Percentiles rank a stretch among this genome's conserved stretches.
phyloP scores from a whole-genome alignment of 2,113 vertebrate species.

The Odocoileus virginianus region DNA sequence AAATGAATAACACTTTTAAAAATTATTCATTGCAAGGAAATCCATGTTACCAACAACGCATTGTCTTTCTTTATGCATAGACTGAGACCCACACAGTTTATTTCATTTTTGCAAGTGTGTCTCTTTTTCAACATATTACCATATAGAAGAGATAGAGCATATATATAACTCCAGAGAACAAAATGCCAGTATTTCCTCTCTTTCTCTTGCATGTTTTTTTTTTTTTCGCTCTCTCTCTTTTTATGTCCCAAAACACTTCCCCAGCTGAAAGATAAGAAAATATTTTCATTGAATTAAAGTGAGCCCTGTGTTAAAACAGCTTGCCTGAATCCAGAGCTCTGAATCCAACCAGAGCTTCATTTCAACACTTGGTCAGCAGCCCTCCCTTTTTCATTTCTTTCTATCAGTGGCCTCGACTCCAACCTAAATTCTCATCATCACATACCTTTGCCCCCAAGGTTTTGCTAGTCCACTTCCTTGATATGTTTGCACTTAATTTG shows the following conservation, averaged over 20 bases:
- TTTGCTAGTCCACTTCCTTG: slow-evolving; percentile 42
- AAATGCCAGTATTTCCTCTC: not conserved
- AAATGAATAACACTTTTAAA: slow-evolving; percentile 50
- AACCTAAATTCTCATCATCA: not conserved
- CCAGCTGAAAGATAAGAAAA: not conserved
- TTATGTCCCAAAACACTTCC: not conserved
- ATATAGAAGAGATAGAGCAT: not conserved
- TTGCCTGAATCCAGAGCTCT: slow-evolving; percentile 29
- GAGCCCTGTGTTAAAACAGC: not conserved
- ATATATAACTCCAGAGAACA: slow-evolving; percentile 29
- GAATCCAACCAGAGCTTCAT: slow-evolving; percentile 11
- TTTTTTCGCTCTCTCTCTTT: not conserved
- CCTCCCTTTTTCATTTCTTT: not conserved
- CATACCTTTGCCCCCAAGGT: slow-evolving; percentile 48
- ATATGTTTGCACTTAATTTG: slow-evolving; percentile 55
- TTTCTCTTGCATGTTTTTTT: not conserved
- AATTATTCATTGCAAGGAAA: slow-evolving; percentile 31
- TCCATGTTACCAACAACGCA: not conserved
- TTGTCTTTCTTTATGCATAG: slow-evolving; percentile 27
- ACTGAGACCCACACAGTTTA: not conserved
- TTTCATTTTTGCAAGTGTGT: slow-evolving; percentile 15
- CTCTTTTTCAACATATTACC: slow-evolving; percentile 44
- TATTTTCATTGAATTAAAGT: slow-evolving; percentile 31
- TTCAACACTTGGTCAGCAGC: slow-evolving; percentile 27
- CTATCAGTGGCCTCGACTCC: not conserved